Evolutionary conservation across 2,888 invertebrate species (phyloP).

Genomic region (Meganola albula): DNA sequence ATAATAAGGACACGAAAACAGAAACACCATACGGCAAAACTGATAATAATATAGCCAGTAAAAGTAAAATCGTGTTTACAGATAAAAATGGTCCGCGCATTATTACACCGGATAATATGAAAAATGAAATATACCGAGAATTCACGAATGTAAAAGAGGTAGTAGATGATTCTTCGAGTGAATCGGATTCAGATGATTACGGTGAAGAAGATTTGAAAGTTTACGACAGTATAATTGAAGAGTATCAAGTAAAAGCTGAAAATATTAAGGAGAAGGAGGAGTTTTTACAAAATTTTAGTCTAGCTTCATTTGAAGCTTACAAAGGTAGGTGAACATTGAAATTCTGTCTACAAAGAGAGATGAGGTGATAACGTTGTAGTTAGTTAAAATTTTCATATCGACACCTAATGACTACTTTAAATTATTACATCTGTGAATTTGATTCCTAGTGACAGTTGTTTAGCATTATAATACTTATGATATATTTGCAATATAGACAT

Average conservation of each 20-base stretch:
- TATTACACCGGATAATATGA: conserved; percentile 62
- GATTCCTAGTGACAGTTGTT: too few species aligned
- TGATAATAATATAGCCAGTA: conserved; percentile 34
- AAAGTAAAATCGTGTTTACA: conserved; percentile 25
- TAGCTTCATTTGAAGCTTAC: conserved; percentile 78
- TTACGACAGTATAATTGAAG: conserved; percentile 74
- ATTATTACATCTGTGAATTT: too few species aligned
- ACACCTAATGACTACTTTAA: too few species aligned
- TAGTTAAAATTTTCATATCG: too few species aligned
- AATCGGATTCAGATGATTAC: conserved; percentile 69
- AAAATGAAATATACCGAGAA: conserved; percentile 59
- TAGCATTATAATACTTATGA: too few species aligned
- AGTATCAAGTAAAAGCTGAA: conserved; percentile 47
- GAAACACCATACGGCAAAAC: conserved; percentile 5
- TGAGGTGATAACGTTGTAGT: too few species aligned
- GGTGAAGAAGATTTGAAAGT: conserved; percentile 69
- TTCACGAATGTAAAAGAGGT: conserved; percentile 44
- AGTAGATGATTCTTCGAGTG: conserved; percentile 56
- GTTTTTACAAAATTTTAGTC: conserved; percentile 79
- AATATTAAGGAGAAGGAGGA: conserved; percentile 70
- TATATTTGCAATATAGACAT: too few species aligned
- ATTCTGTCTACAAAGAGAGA: too few species aligned
- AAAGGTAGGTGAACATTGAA: conserved; percentile 81
- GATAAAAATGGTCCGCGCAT: conserved; percentile 38
- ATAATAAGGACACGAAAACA: conserved; percentile 25